A percentile compares a stretch with the other conserved stretches of the same genome.
Conservation (phyloP, 2,888 invertebrate species). For the Aquatica leii region DNA sequence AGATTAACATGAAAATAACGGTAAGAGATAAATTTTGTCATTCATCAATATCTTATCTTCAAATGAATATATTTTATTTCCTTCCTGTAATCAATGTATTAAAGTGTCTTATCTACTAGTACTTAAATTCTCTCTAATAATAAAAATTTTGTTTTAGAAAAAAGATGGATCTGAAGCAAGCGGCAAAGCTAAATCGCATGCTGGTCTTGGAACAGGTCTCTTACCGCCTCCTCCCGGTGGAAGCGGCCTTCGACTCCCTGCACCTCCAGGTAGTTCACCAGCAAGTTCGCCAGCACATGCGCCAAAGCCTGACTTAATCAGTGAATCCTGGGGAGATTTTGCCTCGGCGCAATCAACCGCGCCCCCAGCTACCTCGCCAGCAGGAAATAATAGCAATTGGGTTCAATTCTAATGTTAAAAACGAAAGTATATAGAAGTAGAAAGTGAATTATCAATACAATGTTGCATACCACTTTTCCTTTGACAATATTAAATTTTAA, state of each 20-base stretch:
- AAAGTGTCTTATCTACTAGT: too few species aligned
- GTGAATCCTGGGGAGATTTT: constrained; percentile 82
- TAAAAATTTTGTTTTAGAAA: constrained; percentile 72
- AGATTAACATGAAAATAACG: constrained; percentile 97
- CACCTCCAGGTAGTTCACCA: constrained; percentile 83
- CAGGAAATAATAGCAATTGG: constrained; percentile 57
- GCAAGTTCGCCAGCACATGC: constrained; percentile 73
- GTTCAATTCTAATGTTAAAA: constrained; percentile 56
- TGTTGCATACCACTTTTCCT: constrained; percentile 7
- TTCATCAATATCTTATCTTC: too few species aligned
- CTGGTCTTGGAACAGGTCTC: constrained; percentile 61
- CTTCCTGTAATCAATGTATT: too few species aligned
- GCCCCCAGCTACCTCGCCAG: constrained; percentile 48
- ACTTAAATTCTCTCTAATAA: too few species aligned
- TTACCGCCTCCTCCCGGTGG: constrained; percentile 88
- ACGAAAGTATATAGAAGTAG: constrained; percentile 12
- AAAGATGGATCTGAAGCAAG: constrained; percentile 83
- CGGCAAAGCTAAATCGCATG: constrained; percentile 71
- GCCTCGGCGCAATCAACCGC: constrained; percentile 66
- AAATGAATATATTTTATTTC: neutral
- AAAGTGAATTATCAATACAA: neutral
- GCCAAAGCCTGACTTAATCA: constrained; percentile 59
- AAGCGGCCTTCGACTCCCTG: constrained; percentile 78
- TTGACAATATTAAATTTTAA: constrained; percentile 14
- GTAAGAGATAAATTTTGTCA: too few species aligned